Percentiles rank a stretch among this genome's conserved stretches.
Conservation (phyloP, 2,113 vertebrate species). For the Kryptolebias marmoratus region DNA sequence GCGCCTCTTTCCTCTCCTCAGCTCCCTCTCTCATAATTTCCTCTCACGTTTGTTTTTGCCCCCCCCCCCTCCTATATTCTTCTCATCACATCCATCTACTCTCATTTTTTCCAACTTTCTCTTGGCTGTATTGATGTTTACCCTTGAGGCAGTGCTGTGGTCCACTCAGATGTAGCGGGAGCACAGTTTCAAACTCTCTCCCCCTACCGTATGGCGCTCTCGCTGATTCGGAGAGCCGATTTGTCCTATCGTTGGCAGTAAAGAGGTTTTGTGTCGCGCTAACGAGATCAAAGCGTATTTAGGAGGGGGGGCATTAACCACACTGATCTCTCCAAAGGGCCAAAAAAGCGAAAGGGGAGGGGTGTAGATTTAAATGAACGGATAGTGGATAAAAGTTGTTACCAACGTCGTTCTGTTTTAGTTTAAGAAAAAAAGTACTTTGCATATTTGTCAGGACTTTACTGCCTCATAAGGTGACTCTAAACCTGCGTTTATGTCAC, state of each 20-base stretch:
- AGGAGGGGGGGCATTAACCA: constrained; percentile 76
- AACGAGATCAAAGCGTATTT: constrained; percentile 82
- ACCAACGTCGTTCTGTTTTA: neutral
- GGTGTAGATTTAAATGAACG: constrained; percentile 17
- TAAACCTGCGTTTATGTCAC: no score
- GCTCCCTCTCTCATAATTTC: neutral
- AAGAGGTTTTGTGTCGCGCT: constrained; percentile 81
- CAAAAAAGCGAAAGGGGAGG: neutral
- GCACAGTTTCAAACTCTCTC: constrained; percentile 46
- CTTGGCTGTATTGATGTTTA: constrained; percentile 29
- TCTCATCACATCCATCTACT: neutral
- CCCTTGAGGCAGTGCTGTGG: constrained; percentile 38
- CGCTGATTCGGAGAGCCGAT: constrained; percentile 64
- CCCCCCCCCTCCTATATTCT: neutral
- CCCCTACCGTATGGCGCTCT: neutral
- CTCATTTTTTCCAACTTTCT: neutral
- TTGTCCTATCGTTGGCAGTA: constrained; percentile 79
- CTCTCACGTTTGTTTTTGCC: neutral
- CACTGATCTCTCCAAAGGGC: constrained; percentile 68
- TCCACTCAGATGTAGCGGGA: constrained; percentile 45
- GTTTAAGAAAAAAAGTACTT: neutral
- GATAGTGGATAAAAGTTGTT: constrained; percentile 40
- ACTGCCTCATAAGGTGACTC: no score
- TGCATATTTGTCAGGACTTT: neutral
- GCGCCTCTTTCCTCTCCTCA: neutral